Evolutionary conservation across 2,797 vertebrate species (phyloP).

Genomic region (Silurus aristotelis): DNA sequence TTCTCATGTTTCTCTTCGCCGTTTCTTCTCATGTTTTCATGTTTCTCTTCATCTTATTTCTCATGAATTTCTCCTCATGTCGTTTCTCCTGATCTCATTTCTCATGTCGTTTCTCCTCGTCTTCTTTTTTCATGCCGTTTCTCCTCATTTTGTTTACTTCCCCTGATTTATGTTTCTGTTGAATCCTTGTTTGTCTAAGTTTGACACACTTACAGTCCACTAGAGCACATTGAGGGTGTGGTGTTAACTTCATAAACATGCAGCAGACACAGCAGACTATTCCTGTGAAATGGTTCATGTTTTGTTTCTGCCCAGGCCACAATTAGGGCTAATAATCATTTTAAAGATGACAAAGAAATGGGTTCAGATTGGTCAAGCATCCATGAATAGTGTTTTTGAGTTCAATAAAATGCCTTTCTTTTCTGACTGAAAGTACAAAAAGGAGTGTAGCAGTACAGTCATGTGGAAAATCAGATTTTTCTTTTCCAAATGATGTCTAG

Average conservation of each 20-base stretch:
- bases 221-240: constrained; percentile 23
- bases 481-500: neutral
- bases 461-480: neutral
- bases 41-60: too few relatives aligned
- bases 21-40: too few relatives aligned
- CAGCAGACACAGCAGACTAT: neutral
- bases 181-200: neutral
- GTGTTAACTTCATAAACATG: constrained; percentile 20
- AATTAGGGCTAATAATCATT: neutral
- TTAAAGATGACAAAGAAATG: neutral
- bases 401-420: neutral
- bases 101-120: neutral
- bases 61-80: too few relatives aligned
- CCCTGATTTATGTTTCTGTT: neutral
- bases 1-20: too few relatives aligned
- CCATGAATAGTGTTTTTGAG: neutral
- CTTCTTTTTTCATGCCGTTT: too few relatives aligned
- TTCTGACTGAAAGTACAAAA: neutral
- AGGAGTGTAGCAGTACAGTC: neutral
- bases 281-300: neutral
- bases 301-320: neutral
- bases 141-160: neutral
- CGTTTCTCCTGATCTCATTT: neutral
- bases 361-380: neutral
- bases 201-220: neutral